Evolutionary conservation across 2,888 invertebrate species (phyloP).

Genomic region (Drosophila mimetica): DNA sequence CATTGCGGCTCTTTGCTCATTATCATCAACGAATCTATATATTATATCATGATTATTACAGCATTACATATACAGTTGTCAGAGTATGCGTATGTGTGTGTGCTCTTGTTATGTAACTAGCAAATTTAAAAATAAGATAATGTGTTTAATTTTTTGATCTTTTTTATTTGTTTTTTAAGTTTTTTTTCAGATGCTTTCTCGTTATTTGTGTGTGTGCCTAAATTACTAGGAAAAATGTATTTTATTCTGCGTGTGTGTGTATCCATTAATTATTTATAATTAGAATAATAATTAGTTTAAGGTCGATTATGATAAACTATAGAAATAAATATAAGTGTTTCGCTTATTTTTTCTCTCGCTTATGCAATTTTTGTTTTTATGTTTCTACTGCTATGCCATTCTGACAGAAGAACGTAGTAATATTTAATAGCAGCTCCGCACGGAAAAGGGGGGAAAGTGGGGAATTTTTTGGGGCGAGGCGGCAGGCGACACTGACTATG

Average conservation of each 20-base stretch:
- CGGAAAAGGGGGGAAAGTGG: background rate
- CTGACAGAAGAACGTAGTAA: constrained; percentile 25
- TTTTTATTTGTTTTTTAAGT: constrained; percentile 13
- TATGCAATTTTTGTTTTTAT: constrained; percentile 27
- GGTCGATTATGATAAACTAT: constrained; percentile 67
- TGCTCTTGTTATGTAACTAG: constrained; percentile 21
- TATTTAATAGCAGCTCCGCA: constrained; percentile 30
- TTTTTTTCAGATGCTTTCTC: constrained; percentile 8
- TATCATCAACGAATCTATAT: constrained; percentile 48
- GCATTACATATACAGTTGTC: constrained; percentile 45
- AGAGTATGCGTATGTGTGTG: constrained; percentile 37
- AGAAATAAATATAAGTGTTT: constrained; percentile 68
- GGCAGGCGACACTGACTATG: constrained; percentile 43
- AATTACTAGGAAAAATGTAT: constrained; percentile 67
- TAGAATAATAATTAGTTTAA: constrained; percentile 73
- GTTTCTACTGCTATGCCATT: constrained; percentile 26
- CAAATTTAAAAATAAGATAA: constrained; percentile 40
- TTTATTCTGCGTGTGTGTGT: constrained; percentile 37
- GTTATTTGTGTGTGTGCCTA: constrained; percentile 48
- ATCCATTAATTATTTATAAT: constrained; percentile 60
- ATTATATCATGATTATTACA: constrained; percentile 51
- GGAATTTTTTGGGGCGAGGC: constrained; percentile 6
- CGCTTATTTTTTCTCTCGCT: constrained; percentile 38
- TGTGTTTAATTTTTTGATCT: constrained; percentile 28
- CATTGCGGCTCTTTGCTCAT: constrained; percentile 45